These are phyloP conservation scores for Mormyrops boulengeri DNA, from an alignment of 2,797 vertebrate genomes.

Conservation along the genomic window DNA sequence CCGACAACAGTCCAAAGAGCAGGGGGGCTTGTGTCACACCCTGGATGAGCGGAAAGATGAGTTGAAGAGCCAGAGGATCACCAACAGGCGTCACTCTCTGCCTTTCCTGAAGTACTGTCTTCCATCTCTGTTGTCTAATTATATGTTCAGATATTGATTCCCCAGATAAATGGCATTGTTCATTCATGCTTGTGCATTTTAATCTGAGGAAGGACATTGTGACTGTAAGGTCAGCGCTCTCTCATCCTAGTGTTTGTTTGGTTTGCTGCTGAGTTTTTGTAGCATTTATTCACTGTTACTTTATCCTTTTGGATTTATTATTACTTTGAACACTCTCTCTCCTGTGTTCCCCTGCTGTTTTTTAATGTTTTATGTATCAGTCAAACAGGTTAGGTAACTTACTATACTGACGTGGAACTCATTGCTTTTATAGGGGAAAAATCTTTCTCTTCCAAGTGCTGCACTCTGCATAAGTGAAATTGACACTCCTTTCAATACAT, in stretches of 20 bases:
- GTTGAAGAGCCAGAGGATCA: not conserved
- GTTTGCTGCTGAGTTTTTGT: conserved; percentile 23
- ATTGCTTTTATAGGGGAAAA: conserved; percentile 52
- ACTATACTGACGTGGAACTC: conserved; percentile 53
- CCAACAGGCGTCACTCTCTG: not conserved
- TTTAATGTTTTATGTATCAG: conserved; percentile 65
- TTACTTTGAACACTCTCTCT: conserved; percentile 44
- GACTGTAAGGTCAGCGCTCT: not conserved
- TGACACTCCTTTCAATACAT: conserved; percentile 60
- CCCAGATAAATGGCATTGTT: not conserved
- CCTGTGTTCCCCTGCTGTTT: conserved; percentile 53
- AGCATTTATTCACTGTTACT: conserved; percentile 32
- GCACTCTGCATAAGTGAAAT: conserved; percentile 61
- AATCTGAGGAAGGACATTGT: not conserved
- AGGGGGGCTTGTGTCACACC: not conserved
- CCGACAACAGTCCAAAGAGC: conserved; percentile 10
- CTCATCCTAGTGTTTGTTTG: not conserved
- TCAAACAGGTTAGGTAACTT: conserved; percentile 58
- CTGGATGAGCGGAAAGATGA: not conserved
- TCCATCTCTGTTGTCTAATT: not conserved
- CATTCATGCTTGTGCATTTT: not conserved
- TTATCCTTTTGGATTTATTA: conserved; percentile 47
- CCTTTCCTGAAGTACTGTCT: not conserved
- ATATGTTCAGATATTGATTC: not conserved
- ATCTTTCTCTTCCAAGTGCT: conserved; percentile 49